These are phyloP conservation scores for Candidula unifasciata DNA, from an alignment of 2,888 invertebrate species.

Conservation along the genomic window DNA sequence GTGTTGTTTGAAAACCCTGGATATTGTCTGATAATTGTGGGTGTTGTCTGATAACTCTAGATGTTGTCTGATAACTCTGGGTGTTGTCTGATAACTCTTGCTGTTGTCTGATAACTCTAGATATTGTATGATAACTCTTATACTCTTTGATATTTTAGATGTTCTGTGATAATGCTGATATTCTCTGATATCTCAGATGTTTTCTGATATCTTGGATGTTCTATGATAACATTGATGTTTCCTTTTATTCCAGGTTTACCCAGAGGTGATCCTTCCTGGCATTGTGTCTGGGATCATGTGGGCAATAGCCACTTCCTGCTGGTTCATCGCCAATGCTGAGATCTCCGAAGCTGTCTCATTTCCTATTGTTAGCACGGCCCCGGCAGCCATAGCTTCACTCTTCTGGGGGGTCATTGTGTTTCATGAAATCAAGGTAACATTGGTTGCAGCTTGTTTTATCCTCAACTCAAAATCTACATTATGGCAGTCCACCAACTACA, in stretches of 20 bases:
- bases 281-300: slow-evolving; percentile 79
- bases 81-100: no score
- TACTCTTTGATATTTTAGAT: no score
- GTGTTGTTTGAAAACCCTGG: no score
- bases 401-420: slow-evolving; percentile 79
- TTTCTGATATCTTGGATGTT: background rate
- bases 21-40: no score
- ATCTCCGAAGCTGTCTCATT: slow-evolving; percentile 79
- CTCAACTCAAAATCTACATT: no score
- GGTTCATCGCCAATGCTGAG: slow-evolving; percentile 79
- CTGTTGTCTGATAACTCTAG: no score
- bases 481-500: no score
- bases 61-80: no score
- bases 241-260: slow-evolving; percentile 67
- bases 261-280: slow-evolving; percentile 77
- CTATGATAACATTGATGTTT: background rate
- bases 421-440: slow-evolving; percentile 78
- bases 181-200: no score
- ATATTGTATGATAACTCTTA: no score
- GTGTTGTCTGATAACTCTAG: no score
- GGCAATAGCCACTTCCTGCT: slow-evolving; percentile 78
- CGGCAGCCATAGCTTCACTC: slow-evolving; percentile 77
- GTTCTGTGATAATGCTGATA: no score
- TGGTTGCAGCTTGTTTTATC: background rate
- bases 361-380: slow-evolving; percentile 79